Base-by-base conservation (phyloP, 37 sponge, comb jelly and placozoan genomes). In the Haliclona indistincta region DNA sequence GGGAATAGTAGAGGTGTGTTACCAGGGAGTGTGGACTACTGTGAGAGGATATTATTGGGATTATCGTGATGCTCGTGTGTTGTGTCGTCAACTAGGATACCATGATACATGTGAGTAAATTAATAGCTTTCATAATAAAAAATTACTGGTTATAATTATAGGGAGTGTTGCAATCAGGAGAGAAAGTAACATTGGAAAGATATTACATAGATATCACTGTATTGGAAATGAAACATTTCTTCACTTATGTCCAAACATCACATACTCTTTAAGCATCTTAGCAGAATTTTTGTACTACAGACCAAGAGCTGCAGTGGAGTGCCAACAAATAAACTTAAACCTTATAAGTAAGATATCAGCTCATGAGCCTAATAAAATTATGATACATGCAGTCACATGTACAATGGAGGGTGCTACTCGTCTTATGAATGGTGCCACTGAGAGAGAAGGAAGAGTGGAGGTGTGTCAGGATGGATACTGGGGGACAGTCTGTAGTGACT, bases 371-470 rank as follows among this genome's bases (percentile, higher is more conserved):
- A n/a, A n/a, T n/a, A n/a, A n/a, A n/a, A 25, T 58, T 25, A n/a
- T 58, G 11, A 20, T 25, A n/a, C 7, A n/a, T n/a, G 11, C 28
- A 58, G 60, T 25, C 11, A 58, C 60, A 58, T 58, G 60, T 20
- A 25, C 60, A 58, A 26, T 58, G 25, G 60, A 58, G 60, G 60
- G 60, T 20, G 13, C 60, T 58, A 26, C n/a, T 8, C 13, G 60
- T n/a, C 28, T 58, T 11, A 6, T 25, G n/a, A 26, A 58, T 58
- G 60, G 60, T 25, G 60, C 60, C 11, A 25, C 60, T 6, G 13
- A 8, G 25, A 58, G 60, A 58, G 60, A 58, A 58, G 60, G 60
- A 58, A 58, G 60, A 26, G 26, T 58, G 11, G 60, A 58, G n/a
- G 60, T 58, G 28, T 58, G 60, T 58, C 28, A 25, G 28, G 60